A percentile compares a stretch with the other conserved stretches of the same genome.
Evolutionary conservation across 1,140 invertebrate species (phyloP).

Genomic region (Tetramorium parvispinum): DNA sequence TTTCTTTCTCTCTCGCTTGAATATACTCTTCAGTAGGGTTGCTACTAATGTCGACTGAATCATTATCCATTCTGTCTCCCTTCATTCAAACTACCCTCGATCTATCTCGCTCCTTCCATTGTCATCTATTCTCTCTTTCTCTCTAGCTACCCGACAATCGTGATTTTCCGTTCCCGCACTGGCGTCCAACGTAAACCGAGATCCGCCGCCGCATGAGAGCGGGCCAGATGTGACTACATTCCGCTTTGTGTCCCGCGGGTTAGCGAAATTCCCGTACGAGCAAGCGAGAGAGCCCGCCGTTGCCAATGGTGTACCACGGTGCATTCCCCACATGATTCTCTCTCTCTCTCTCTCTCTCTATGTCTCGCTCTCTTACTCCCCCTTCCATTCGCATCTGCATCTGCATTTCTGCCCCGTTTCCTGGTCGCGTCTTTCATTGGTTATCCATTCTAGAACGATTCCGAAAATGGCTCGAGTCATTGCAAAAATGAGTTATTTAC

Average conservation of each 20-base stretch:
- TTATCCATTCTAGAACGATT: background rate
- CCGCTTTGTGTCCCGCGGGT: slow-evolving; percentile 82
- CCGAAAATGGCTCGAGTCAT: slow-evolving; percentile 7
- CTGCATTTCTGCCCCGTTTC: slow-evolving; percentile 9
- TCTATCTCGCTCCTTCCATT: slow-evolving; percentile 17
- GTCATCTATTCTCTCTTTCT: slow-evolving; percentile 16
- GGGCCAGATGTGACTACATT: slow-evolving; percentile 82
- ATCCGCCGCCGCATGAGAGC: slow-evolving; percentile 80
- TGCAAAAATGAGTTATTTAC: background rate
- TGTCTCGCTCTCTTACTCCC: slow-evolving; percentile 31
- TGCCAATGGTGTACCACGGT: slow-evolving; percentile 50
- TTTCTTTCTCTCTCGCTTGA: slow-evolving; percentile 19
- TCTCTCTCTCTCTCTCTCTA: slow-evolving; percentile 75
- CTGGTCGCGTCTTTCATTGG: slow-evolving; percentile 35
- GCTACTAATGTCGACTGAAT: slow-evolving; percentile 69
- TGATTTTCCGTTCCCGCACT: slow-evolving; percentile 80
- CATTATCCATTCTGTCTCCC: slow-evolving; percentile 71
- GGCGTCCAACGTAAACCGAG: slow-evolving; percentile 80
- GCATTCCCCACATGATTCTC: slow-evolving; percentile 77
- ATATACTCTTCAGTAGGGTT: slow-evolving; percentile 61
- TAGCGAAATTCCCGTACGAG: slow-evolving; percentile 79
- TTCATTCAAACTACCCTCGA: slow-evolving; percentile 29
- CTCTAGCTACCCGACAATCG: slow-evolving; percentile 71
- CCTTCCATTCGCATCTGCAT: background rate
- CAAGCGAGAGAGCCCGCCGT: slow-evolving; percentile 46